Percentiles rank a stretch among this genome's conserved stretches.
These are phyloP conservation scores for Brachypodius melanocephalos DNA, from an alignment of 2,113 vertebrate genomes.

Conservation along the genomic window DNA sequence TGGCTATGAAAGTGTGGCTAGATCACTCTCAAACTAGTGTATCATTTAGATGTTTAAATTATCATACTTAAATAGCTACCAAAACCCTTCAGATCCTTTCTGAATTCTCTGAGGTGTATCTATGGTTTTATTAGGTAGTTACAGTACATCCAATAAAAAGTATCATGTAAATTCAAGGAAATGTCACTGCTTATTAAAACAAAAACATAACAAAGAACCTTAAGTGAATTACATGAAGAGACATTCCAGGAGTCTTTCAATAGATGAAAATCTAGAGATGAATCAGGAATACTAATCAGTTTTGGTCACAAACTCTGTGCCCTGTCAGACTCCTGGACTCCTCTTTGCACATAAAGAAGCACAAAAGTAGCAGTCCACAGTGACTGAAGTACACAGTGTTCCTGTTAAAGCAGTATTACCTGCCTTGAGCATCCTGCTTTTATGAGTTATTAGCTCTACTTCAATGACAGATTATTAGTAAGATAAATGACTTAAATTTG, in stretches of 20 bases:
- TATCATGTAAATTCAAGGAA: conserved; percentile 42
- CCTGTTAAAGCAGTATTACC: not conserved
- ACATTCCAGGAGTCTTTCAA: not conserved
- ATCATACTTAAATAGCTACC: not conserved
- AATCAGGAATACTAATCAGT: not conserved
- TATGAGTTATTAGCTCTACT: not conserved
- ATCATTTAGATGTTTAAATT: conserved; percentile 16
- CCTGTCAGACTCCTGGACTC: not conserved
- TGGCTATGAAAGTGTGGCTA: not conserved
- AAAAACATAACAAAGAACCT: not conserved
- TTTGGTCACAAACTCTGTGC: not conserved
- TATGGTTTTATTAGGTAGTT: conserved; percentile 6
- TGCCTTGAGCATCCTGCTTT: not conserved
- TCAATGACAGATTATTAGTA: not conserved
- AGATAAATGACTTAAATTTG: not conserved
- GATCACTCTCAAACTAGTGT: not conserved
- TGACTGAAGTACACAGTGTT: not conserved
- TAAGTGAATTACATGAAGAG: not conserved
- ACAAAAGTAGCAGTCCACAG: not conserved
- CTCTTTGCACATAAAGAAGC: not conserved
- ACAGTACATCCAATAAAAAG: not conserved
- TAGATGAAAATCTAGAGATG: not conserved
- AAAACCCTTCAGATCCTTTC: not conserved
- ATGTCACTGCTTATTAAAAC: conserved; percentile 4
- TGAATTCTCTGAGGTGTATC: not conserved